phyloP scores from a whole-genome alignment of 2,888 invertebrate genomes.

The Hipparchia semele region DNA sequence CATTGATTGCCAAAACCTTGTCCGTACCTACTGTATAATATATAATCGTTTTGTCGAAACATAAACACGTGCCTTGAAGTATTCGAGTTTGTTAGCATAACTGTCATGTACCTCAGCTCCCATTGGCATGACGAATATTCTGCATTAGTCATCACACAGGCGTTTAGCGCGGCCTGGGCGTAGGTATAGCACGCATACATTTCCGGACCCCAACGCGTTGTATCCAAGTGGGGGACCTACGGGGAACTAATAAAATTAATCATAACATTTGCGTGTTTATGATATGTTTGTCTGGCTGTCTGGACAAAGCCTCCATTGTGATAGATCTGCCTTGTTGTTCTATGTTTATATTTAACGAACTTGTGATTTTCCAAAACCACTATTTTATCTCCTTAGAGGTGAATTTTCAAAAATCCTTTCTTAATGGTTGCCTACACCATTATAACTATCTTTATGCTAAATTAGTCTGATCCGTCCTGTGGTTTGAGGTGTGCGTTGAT shows the following conservation, averaged over 20 bases:
- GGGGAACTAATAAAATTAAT: slow-evolving; percentile 7
- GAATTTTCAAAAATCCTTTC: too few species aligned
- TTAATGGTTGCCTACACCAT: too few species aligned
- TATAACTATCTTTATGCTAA: too few species aligned
- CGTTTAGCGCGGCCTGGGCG: slow-evolving; percentile 12
- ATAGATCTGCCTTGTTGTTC: too few species aligned
- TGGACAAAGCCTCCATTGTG: neutral
- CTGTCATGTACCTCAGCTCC: slow-evolving; percentile 1
- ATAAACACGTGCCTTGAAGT: neutral
- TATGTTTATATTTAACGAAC: too few species aligned
- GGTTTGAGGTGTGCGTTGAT: too few species aligned
- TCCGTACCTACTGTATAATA: neutral
- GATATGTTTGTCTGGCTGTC: neutral
- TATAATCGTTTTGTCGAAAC: neutral
- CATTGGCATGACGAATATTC: slow-evolving; percentile 13
- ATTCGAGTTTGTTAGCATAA: slow-evolving; percentile 14
- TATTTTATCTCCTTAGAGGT: too few species aligned
- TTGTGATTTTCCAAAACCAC: too few species aligned
- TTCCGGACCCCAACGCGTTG: slow-evolving; percentile 16
- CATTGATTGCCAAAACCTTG: neutral
- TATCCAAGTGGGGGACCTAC: neutral
- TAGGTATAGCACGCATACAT: slow-evolving; percentile 8
- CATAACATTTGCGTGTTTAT: neutral
- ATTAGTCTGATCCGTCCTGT: too few species aligned
- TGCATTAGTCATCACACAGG: slow-evolving; percentile 17